Percentiles rank a stretch among this genome's conserved stretches.
phyloP scores from a whole-genome alignment of 2,113 vertebrate species.

The Taxidea taxus region DNA sequence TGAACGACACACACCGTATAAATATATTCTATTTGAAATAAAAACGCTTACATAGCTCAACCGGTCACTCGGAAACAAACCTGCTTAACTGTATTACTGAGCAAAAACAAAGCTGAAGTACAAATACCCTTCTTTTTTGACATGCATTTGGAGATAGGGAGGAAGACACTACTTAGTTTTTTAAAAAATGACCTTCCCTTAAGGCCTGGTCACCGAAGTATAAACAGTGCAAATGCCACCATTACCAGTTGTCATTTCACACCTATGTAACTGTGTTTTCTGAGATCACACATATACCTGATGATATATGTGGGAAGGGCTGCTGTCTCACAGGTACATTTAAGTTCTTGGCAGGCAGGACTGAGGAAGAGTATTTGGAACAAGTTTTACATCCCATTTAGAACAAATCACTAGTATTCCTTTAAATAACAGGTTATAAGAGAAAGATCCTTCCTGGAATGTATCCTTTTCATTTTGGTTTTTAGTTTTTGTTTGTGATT shows the following conservation, averaged over 20 bases:
- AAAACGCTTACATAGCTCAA: conserved; percentile 69
- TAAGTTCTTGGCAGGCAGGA: conserved; percentile 60
- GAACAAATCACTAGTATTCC: conserved; percentile 55
- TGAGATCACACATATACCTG: neutral
- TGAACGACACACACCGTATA: conserved; percentile 78
- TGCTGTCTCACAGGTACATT: conserved; percentile 44
- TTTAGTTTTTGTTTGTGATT: conserved; percentile 84
- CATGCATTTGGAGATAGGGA: conserved; percentile 51
- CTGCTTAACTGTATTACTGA: conserved; percentile 50
- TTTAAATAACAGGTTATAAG: conserved; percentile 69
- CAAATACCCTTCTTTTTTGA: conserved; percentile 37
- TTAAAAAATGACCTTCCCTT: conserved; percentile 67
- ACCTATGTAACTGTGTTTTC: conserved; percentile 37
- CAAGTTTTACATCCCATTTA: conserved; percentile 29
- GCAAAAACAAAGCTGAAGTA: conserved; percentile 58
- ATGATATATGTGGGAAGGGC: neutral
- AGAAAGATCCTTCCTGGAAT: conserved; percentile 71
- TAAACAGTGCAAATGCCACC: conserved; percentile 71
- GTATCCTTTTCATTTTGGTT: conserved; percentile 84
- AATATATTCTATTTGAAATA: conserved; percentile 78
- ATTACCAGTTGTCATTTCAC: conserved; percentile 37
- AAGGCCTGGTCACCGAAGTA: conserved; percentile 59
- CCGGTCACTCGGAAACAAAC: conserved; percentile 54
- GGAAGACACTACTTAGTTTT: conserved; percentile 68
- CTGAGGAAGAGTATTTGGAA: conserved; percentile 3